Conservation (phyloP, 2,113 vertebrate genomes). For the Catharus fuscescens region DNA sequence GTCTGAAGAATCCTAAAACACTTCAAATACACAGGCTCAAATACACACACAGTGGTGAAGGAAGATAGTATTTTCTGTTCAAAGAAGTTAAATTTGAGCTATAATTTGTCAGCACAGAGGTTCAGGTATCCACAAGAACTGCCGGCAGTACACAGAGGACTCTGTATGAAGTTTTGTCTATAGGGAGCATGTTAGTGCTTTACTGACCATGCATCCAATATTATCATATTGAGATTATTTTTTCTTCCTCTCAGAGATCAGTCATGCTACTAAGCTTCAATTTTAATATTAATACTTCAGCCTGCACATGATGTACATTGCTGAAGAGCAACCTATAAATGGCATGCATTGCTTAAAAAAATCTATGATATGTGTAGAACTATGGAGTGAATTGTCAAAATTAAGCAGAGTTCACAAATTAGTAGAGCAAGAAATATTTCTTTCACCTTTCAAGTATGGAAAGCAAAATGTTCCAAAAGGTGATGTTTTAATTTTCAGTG, state of each 20-base stretch:
- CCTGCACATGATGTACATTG: background rate
- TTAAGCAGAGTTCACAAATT: background rate
- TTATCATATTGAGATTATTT: accelerated
- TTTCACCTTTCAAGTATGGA: background rate
- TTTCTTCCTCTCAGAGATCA: background rate
- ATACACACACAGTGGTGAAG: background rate
- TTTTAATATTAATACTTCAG: background rate
- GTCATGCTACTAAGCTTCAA: background rate
- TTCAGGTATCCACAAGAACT: background rate
- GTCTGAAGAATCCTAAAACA: background rate
- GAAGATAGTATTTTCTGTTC: background rate
- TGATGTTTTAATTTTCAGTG: background rate
- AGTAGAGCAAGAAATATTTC: background rate
- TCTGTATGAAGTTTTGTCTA: background rate
- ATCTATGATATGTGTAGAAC: background rate
- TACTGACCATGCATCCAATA: accelerated
- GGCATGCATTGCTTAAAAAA: background rate
- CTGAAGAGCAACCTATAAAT: background rate
- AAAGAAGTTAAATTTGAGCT: background rate
- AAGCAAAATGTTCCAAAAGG: background rate
- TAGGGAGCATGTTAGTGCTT: background rate
- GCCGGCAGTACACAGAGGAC: background rate
- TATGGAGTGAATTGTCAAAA: background rate
- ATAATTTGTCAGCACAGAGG: background rate
- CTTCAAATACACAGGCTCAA: background rate